Conservation (phyloP, 2,113 vertebrate species). For the Tragulus kanchil region DNA sequence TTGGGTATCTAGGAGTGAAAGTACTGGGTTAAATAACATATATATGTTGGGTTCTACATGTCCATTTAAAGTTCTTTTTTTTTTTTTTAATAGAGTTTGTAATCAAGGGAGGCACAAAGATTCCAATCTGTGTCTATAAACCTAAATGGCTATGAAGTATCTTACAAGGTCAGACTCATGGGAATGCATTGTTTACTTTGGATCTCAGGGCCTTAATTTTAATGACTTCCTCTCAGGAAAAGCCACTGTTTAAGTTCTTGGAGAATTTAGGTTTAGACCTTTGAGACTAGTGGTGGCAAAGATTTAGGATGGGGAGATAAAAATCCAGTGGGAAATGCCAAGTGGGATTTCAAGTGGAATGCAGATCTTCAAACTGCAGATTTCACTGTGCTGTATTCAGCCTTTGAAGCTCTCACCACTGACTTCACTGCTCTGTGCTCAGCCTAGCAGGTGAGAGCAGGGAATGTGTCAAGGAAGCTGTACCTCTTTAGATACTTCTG, state of each 20-base stretch:
- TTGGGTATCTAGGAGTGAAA: background rate
- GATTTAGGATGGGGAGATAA: slow-evolving; percentile 10
- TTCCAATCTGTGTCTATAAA: background rate
- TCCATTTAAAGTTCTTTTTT: background rate
- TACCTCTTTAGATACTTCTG: background rate
- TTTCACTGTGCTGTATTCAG: background rate
- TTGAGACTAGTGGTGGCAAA: background rate
- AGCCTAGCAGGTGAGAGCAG: background rate
- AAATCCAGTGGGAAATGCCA: background rate
- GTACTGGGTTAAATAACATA: background rate
- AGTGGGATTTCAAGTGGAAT: background rate
- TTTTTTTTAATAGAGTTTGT: slow-evolving; percentile 20
- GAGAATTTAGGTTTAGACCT: slow-evolving; percentile 56
- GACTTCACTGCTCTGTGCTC: background rate
- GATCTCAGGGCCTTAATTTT: slow-evolving; percentile 8
- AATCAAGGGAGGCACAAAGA: background rate
- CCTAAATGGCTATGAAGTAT: background rate
- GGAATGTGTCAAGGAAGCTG: background rate
- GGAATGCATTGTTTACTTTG: slow-evolving; percentile 48
- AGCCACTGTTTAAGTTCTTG: background rate
- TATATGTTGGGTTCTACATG: background rate
- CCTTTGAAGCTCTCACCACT: rapidly evolving
- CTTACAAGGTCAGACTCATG: slow-evolving; percentile 12
- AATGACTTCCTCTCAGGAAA: slow-evolving; percentile 55
- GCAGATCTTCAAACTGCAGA: background rate